Conservation (phyloP, 2,797 vertebrate species). For the Gobio occitaniae region DNA sequence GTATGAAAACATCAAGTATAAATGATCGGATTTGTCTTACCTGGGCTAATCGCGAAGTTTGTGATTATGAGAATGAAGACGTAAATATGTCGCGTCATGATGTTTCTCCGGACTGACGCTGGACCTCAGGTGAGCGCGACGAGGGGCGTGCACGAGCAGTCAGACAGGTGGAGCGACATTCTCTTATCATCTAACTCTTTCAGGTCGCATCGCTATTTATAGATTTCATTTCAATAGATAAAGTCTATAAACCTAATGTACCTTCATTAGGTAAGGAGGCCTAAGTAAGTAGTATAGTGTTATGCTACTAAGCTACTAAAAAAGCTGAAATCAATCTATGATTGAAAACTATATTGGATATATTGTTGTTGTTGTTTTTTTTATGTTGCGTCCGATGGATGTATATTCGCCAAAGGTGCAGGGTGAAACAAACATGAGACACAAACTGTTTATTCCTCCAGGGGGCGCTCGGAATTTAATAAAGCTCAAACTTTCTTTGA, state of each 20-base stretch:
- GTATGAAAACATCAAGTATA: not conserved
- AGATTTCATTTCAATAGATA: not conserved
- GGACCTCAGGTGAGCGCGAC: not conserved
- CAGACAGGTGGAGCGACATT: conserved; percentile 28
- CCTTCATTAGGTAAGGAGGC: too few species aligned
- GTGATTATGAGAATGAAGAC: not conserved
- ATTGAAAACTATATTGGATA: not conserved
- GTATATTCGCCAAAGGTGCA: not conserved
- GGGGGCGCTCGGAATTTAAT: not conserved
- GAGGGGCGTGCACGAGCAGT: not conserved
- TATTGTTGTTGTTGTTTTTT: not conserved
- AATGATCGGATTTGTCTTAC: conserved; percentile 4
- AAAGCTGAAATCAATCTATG: too few species aligned
- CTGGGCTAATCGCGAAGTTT: not conserved
- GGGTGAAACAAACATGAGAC: not conserved
- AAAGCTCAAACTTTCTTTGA: not conserved
- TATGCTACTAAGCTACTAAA: too few species aligned
- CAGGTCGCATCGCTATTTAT: not conserved
- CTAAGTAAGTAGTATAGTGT: too few species aligned
- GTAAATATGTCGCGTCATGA: not conserved
- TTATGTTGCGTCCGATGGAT: too few species aligned
- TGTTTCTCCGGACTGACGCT: not conserved
- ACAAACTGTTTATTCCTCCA: not conserved
- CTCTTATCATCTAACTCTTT: not conserved
- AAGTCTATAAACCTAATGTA: too few species aligned